phyloP scores from a whole-genome alignment of 1,140 invertebrate genomes.

The Eciton burchellii region DNA sequence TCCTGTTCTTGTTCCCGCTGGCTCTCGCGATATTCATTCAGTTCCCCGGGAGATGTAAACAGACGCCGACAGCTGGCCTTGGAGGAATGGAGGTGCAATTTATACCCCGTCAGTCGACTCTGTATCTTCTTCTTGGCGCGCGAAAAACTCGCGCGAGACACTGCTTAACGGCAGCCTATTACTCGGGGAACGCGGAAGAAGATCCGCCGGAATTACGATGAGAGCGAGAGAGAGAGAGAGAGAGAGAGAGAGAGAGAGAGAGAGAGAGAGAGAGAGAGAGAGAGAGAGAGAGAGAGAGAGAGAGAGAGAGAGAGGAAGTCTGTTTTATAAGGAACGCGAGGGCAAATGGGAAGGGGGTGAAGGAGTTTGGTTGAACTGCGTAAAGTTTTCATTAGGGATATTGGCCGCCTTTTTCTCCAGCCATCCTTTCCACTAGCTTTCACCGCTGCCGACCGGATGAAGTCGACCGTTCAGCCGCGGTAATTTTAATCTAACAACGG shows the following conservation, averaged over 20 bases:
- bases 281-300: neutral
- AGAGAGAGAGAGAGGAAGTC: slow-evolving; percentile 11
- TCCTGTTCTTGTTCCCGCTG: neutral
- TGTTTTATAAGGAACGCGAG: slow-evolving; percentile 31
- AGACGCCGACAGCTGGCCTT: neutral
- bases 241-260: too few relatives aligned
- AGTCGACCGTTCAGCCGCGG: slow-evolving; percentile 24
- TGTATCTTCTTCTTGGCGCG: neutral
- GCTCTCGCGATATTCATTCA: neutral
- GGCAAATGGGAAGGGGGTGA: slow-evolving; percentile 4
- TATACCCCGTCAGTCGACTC: neutral
- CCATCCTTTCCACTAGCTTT: slow-evolving; percentile 40
- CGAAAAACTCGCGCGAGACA: neutral
- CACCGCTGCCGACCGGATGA: slow-evolving; percentile 4
- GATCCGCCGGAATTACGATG: slow-evolving; percentile 17
- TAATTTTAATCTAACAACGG: slow-evolving; percentile 61
- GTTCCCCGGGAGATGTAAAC: neutral
- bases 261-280: neutral
- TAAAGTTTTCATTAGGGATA: slow-evolving; percentile 73
- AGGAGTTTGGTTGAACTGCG: slow-evolving; percentile 50
- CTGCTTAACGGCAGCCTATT: slow-evolving; percentile 18
- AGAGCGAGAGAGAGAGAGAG: neutral
- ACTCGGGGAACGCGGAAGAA: slow-evolving; percentile 5
- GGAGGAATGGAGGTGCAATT: neutral
- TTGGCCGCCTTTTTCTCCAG: slow-evolving; percentile 62